phyloP scores from a whole-genome alignment of 2,797 vertebrate genomes.

The Melanotaenia nigrans region DNA sequence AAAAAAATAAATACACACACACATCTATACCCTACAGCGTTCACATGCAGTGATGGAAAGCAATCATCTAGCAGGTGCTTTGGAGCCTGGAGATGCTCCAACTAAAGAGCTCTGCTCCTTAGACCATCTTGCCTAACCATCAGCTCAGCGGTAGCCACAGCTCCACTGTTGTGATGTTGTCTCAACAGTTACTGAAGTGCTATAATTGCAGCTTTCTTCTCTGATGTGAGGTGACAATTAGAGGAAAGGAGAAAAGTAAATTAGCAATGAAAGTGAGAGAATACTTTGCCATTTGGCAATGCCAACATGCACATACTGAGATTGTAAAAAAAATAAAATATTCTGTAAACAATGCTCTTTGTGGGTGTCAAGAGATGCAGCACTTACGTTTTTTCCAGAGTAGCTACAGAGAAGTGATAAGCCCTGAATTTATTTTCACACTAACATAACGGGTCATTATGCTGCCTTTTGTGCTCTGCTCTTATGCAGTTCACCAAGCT shows the following conservation, averaged over 20 bases:
- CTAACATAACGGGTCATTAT: constrained; percentile 28
- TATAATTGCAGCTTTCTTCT: constrained; percentile 85
- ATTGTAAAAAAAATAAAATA: constrained; percentile 45
- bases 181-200: constrained; percentile 83
- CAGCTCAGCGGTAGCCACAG: constrained; percentile 73
- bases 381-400: constrained; percentile 41
- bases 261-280: constrained; percentile 67
- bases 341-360: constrained; percentile 68
- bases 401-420: constrained; percentile 54
- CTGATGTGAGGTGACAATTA: constrained; percentile 80
- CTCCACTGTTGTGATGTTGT: constrained; percentile 81
- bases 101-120: constrained; percentile 57
- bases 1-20: constrained; percentile 14
- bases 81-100: constrained; percentile 54
- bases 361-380: constrained; percentile 64
- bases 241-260: constrained; percentile 58
- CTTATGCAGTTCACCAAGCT: constrained; percentile 31
- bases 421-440: constrained; percentile 52
- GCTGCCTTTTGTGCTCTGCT: constrained; percentile 35
- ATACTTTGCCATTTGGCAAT: constrained; percentile 74
- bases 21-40: constrained; percentile 39
- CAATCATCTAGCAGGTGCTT: constrained; percentile 66
- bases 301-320: constrained; percentile 49
- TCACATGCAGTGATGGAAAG: constrained; percentile 54
- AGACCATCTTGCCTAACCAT: constrained; percentile 66